phyloP scores from a whole-genome alignment of 2,888 invertebrate species.

The Heteromurus nitidus region DNA sequence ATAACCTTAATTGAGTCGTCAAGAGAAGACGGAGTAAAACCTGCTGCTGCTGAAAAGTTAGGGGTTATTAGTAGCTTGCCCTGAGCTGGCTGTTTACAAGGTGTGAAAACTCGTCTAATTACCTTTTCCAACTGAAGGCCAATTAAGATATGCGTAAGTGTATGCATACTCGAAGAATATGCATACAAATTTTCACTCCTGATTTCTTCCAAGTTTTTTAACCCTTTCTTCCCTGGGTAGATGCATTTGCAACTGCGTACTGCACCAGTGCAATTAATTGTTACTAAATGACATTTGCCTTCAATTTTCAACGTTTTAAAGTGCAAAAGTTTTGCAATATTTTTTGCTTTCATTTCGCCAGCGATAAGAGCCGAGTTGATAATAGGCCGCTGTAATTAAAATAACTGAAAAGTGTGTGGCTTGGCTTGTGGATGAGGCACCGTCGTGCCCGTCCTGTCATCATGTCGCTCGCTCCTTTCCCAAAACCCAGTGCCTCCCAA shows the following conservation, averaged over 20 bases:
- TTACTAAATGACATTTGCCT: neutral
- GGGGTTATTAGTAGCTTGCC: no score
- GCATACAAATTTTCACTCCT: no score
- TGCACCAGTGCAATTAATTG: no score
- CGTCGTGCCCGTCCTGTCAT: neutral
- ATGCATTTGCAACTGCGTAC: neutral
- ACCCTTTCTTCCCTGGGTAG: neutral
- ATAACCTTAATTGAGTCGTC: neutral
- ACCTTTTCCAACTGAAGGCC: no score
- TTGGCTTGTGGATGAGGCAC: no score
- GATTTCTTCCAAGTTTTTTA: no score
- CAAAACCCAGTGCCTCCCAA: neutral
- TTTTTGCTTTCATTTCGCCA: neutral
- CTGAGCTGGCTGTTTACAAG: no score
- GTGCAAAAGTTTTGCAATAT: neutral
- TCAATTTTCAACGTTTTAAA: neutral
- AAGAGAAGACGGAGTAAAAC: neutral
- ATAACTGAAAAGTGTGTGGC: neutral
- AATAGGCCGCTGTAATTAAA: neutral
- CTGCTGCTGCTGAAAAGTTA: neutral
- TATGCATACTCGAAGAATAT: no score
- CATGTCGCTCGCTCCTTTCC: neutral
- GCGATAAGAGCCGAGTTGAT: neutral
- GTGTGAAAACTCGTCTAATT: no score
- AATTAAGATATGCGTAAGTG: no score